Evolutionary conservation across 2,888 invertebrate species (phyloP).

Genomic region (Pyrrhosoma nymphula): DNA sequence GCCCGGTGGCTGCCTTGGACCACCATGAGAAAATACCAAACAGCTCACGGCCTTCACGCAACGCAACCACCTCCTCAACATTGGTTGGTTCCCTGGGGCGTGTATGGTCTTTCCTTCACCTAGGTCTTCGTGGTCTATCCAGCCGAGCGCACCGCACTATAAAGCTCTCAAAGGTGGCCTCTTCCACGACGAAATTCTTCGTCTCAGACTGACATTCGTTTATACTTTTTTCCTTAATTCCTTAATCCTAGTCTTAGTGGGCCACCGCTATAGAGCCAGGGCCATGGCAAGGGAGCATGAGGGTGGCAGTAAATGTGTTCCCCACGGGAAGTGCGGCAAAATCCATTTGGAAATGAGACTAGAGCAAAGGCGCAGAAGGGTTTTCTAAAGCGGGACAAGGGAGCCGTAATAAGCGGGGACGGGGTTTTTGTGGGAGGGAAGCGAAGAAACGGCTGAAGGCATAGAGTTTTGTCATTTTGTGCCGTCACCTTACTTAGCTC

Average conservation of each 20-base stretch:
- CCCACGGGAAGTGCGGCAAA: not conserved
- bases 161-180: not conserved
- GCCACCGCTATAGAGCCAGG: not conserved
- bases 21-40: no score
- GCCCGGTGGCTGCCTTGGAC: not conserved
- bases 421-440: not conserved
- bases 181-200: not conserved
- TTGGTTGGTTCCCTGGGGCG: no score
- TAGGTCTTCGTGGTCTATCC: not conserved
- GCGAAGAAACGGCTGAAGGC: not conserved
- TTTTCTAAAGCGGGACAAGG: not conserved
- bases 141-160: not conserved
- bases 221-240: not conserved
- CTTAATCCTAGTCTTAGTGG: not conserved
- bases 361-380: not conserved
- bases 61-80: not conserved
- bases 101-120: no score
- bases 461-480: not conserved
- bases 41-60: not conserved
- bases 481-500: not conserved
- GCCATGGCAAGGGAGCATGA: not conserved
- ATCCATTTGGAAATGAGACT: not conserved
- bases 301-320: not conserved
- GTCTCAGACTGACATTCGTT: not conserved
- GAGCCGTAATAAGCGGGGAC: not conserved